A percentile compares a stretch with the other conserved stretches of the same genome.
These are phyloP conservation scores for Grapholita molesta DNA, from an alignment of 1,140 invertebrate genomes.

Conservation along the genomic window DNA sequence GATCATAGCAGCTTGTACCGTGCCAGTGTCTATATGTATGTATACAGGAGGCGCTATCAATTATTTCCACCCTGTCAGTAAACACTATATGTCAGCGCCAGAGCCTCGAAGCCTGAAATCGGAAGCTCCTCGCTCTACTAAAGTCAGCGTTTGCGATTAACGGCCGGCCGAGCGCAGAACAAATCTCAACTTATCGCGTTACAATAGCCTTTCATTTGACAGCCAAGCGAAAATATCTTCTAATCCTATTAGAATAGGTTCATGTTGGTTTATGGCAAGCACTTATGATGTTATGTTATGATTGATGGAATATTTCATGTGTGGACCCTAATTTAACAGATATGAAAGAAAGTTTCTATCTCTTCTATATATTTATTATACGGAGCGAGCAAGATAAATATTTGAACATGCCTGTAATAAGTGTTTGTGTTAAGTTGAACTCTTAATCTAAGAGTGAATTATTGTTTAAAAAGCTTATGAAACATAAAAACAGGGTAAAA, in stretches of 20 bases:
- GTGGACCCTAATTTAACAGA: not conserved
- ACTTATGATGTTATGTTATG: too few relatives aligned
- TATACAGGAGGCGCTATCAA: not conserved
- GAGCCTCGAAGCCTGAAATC: not conserved
- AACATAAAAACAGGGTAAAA: too few relatives aligned
- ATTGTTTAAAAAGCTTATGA: too few relatives aligned
- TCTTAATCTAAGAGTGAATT: too few relatives aligned
- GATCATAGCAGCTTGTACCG: too few relatives aligned
- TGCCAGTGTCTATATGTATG: not conserved
- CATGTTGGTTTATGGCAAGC: too few relatives aligned
- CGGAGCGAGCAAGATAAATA: not conserved
- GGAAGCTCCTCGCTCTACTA: not conserved
- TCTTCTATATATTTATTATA: not conserved
- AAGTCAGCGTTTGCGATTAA: not conserved
- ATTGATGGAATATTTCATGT: not conserved
- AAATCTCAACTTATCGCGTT: not conserved
- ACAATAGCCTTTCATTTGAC: not conserved
- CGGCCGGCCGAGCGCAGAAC: not conserved
- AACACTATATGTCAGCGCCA: not conserved
- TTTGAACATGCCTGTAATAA: too few relatives aligned
- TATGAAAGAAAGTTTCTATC: not conserved
- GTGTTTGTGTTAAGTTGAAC: too few relatives aligned
- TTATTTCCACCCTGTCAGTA: not conserved
- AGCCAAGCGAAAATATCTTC: not conserved
- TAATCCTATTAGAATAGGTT: not conserved